phyloP scores from a whole-genome alignment of 53 echinoderm and acorn worm genomes.

The Actinopyga echinites region DNA sequence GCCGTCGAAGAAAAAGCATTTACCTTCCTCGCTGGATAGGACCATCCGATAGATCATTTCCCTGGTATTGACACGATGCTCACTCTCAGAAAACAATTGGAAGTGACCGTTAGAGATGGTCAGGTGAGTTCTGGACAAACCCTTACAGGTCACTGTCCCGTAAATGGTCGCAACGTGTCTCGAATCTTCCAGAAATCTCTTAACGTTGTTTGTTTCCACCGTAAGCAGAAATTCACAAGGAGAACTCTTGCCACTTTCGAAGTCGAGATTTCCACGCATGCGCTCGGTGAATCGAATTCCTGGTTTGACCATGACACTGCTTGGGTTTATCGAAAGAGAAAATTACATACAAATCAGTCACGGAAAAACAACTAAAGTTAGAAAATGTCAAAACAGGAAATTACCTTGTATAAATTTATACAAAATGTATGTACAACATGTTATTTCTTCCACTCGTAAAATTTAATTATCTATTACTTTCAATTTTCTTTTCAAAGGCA shows the following conservation, averaged over 20 bases:
- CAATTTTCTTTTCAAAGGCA: too few species aligned
- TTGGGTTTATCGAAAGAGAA: slow-evolving; percentile 22
- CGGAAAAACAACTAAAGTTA: neutral
- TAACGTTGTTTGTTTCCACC: slow-evolving; percentile 65
- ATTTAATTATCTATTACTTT: too few species aligned
- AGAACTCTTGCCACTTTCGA: slow-evolving; percentile 31
- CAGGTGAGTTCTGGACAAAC: slow-evolving; percentile 51
- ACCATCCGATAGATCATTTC: slow-evolving; percentile 78
- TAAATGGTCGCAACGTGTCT: slow-evolving; percentile 55
- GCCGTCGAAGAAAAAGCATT: slow-evolving; percentile 52
- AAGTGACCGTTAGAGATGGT: slow-evolving; percentile 66
- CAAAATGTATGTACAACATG: too few species aligned
- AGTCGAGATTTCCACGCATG: slow-evolving; percentile 54
- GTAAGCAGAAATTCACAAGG: slow-evolving; percentile 55
- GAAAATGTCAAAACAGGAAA: too few species aligned
- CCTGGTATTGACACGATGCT: slow-evolving; percentile 53
- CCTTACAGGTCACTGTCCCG: slow-evolving; percentile 61
- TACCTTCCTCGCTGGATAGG: slow-evolving; percentile 49
- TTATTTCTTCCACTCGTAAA: too few species aligned
- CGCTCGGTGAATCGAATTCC: slow-evolving; percentile 72
- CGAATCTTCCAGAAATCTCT: slow-evolving; percentile 58
- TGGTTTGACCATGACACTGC: slow-evolving; percentile 54
- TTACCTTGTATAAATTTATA: too few species aligned
- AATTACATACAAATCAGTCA: neutral
- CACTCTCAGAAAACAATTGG: slow-evolving; percentile 60